Conservation (phyloP, 2,797 vertebrate species). For the Pangasius sanitwongsei region DNA sequence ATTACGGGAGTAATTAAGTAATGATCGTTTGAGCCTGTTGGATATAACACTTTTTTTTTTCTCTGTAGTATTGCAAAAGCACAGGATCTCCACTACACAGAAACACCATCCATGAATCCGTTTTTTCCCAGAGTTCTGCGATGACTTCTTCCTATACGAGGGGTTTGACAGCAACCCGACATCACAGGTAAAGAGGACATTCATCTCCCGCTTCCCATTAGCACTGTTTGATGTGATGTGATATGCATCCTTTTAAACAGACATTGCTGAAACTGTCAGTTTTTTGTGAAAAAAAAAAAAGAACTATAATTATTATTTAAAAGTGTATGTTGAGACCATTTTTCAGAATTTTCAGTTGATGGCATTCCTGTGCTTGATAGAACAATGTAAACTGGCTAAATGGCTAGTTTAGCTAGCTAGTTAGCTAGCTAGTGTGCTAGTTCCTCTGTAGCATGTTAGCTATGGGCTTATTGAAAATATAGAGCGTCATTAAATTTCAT, state of each 20-base stretch:
- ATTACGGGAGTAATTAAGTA: too few relatives aligned
- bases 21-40: background rate
- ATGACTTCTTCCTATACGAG: conserved; percentile 57
- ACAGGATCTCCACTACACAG: conserved; percentile 54
- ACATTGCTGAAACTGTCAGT: background rate
- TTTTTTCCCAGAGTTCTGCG: conserved; percentile 58
- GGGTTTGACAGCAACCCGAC: conserved; percentile 56
- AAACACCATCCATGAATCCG: conserved; percentile 61
- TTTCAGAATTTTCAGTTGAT: background rate
- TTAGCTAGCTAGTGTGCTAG: background rate
- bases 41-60: background rate
- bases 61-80: conserved; percentile 70
- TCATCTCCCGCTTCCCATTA: background rate
- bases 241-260: background rate
- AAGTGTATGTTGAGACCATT: too few relatives aligned
- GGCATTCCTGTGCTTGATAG: background rate
- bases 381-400: background rate
- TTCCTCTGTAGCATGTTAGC: background rate
- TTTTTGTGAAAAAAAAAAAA: background rate
- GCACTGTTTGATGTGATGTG: background rate
- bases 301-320: background rate
- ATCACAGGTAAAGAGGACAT: conserved; percentile 64
- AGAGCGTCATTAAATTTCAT: background rate
- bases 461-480: background rate
- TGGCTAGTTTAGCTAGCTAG: background rate